These are phyloP conservation scores for Lophochroa leadbeateri DNA, from an alignment of 2,113 vertebrate genomes.

Conservation along the genomic window DNA sequence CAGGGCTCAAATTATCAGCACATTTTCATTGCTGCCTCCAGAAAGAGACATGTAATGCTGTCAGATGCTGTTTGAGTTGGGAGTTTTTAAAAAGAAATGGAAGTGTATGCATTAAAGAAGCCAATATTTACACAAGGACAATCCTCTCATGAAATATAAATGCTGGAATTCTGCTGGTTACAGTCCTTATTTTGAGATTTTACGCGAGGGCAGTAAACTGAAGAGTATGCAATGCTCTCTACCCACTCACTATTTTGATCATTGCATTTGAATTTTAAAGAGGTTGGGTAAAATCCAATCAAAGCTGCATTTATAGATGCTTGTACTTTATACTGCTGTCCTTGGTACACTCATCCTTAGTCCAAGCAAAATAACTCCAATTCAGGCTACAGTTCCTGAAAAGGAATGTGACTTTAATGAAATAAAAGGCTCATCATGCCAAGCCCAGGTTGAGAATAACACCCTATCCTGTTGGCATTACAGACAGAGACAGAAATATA, in stretches of 20 bases:
- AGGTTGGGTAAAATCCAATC: slow-evolving; percentile 1
- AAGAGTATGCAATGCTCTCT: not conserved
- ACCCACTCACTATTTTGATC: slow-evolving; percentile 20
- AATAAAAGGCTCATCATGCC: slow-evolving; percentile 75
- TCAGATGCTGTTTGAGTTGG: slow-evolving; percentile 69
- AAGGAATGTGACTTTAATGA: slow-evolving; percentile 67
- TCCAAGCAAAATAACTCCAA: slow-evolving; percentile 34
- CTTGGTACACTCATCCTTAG: not conserved
- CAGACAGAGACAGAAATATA: slow-evolving; percentile 79
- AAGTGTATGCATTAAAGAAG: slow-evolving; percentile 40
- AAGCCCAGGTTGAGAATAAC: slow-evolving; percentile 75
- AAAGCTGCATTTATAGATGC: not conserved
- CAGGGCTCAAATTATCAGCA: slow-evolving; percentile 73
- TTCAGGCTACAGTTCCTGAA: slow-evolving; percentile 55
- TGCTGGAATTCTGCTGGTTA: slow-evolving; percentile 32
- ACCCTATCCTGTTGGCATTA: slow-evolving; percentile 75
- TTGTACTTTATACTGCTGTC: not conserved
- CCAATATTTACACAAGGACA: slow-evolving; percentile 59
- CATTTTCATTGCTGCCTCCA: slow-evolving; percentile 63
- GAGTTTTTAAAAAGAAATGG: slow-evolving; percentile 63
- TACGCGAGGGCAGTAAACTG: slow-evolving; percentile 28
- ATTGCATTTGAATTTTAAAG: slow-evolving; percentile 39
- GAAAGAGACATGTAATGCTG: slow-evolving; percentile 63
- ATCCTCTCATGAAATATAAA: slow-evolving; percentile 48
- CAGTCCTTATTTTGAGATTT: slow-evolving; percentile 9